A percentile compares a stretch with the other conserved stretches of the same genome.
phyloP scores from a whole-genome alignment of 2,888 invertebrate species.

The Nasonia oneida region DNA sequence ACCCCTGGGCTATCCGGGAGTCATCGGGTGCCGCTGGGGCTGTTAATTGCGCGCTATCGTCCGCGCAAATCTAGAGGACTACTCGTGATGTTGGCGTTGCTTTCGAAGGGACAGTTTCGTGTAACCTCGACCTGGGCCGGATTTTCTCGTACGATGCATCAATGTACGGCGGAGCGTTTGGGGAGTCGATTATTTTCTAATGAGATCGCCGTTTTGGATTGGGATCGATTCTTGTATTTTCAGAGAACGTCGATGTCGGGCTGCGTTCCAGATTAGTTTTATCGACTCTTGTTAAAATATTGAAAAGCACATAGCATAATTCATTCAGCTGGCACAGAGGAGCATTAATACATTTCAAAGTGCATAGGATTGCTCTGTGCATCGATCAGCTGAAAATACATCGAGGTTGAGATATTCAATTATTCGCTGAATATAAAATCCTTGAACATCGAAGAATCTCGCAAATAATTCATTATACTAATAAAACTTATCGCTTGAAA shows the following conservation, averaged over 20 bases:
- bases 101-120: background rate
- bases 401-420: background rate
- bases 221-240: background rate
- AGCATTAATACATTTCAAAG: no score
- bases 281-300: no score
- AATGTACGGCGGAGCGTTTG: background rate
- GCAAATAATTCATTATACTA: no score
- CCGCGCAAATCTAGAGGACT: slow-evolving; percentile 30
- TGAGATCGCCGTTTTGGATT: background rate
- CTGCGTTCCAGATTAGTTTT: no score
- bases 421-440: background rate
- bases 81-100: background rate
- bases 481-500: background rate
- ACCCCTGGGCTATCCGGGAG: slow-evolving; percentile 37
- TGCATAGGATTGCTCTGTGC: no score
- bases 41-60: slow-evolving; percentile 60
- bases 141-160: background rate
- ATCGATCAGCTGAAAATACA: background rate
- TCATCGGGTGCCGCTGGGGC: slow-evolving; percentile 53
- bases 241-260: no score
- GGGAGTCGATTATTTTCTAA: background rate
- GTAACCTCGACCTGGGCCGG: background rate
- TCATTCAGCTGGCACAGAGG: no score
- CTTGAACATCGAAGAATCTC: background rate
- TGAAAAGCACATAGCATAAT: no score